These are phyloP conservation scores for Herminia tarsipennalis DNA, from an alignment of 2,888 invertebrate species.

Conservation along the genomic window DNA sequence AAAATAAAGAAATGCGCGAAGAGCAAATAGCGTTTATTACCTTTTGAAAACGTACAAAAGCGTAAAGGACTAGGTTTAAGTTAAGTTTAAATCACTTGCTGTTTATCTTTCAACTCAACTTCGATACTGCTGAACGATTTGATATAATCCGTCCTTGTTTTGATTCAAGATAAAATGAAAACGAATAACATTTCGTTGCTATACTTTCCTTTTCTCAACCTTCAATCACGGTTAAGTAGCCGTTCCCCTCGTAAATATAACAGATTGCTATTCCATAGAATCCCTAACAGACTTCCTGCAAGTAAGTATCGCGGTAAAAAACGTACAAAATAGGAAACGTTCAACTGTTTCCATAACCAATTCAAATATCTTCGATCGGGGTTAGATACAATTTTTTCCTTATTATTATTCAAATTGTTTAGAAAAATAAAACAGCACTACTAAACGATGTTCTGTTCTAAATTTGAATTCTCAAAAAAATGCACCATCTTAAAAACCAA, in stretches of 20 bases:
- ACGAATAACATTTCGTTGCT: slow-evolving; percentile 25
- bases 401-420: slow-evolving; percentile 46
- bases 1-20: no score
- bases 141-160: slow-evolving; percentile 18
- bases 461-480: slow-evolving; percentile 56
- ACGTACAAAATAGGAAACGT: slow-evolving; percentile 34
- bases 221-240: slow-evolving; percentile 42
- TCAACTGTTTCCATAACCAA: slow-evolving; percentile 35
- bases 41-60: no score
- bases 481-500: slow-evolving; percentile 43
- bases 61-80: background rate
- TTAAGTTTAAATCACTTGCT: slow-evolving; percentile 18
- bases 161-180: slow-evolving; percentile 32
- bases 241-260: slow-evolving; percentile 39
- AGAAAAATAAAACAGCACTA: slow-evolving; percentile 40
- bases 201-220: slow-evolving; percentile 30
- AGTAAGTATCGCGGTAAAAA: slow-evolving; percentile 37
- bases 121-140: slow-evolving; percentile 33
- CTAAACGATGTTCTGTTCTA: slow-evolving; percentile 39
- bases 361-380: slow-evolving; percentile 34
- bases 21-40: no score
- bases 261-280: slow-evolving; percentile 36
- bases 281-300: slow-evolving; percentile 31
- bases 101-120: slow-evolving; percentile 23
- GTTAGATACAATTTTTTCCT: slow-evolving; percentile 25